Percentiles rank a stretch among this genome's conserved stretches.
Conservation (phyloP, 1,140 invertebrate species). For the Lutraria rhynchaena region DNA sequence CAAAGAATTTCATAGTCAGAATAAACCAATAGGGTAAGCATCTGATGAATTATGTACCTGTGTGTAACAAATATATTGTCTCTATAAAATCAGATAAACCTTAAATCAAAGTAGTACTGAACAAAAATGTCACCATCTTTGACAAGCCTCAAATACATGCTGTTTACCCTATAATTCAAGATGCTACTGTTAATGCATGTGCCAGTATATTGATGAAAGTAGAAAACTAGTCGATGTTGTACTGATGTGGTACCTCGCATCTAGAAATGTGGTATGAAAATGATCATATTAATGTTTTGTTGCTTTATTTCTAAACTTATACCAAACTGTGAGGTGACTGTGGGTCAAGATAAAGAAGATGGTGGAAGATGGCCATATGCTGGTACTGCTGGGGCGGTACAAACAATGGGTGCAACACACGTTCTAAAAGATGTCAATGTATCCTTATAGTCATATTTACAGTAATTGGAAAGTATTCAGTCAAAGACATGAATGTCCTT, state of each 20-base stretch:
- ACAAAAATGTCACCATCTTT: too few relatives aligned
- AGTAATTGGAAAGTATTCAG: too few relatives aligned
- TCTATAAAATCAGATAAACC: neutral
- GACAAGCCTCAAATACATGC: too few relatives aligned
- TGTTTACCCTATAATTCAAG: too few relatives aligned
- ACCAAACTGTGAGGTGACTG: constrained; percentile 84
- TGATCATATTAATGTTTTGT: too few relatives aligned
- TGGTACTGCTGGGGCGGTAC: constrained; percentile 83
- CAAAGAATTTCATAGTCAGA: constrained; percentile 84
- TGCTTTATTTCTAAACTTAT: constrained; percentile 85
- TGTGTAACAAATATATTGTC: neutral
- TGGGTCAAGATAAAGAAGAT: constrained; percentile 82
- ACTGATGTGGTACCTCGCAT: too few relatives aligned
- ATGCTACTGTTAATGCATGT: too few relatives aligned
- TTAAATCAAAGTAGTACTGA: too few relatives aligned
- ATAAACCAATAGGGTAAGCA: constrained; percentile 84
- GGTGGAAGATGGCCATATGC: constrained; percentile 85
- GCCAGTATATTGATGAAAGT: too few relatives aligned
- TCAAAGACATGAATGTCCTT: too few relatives aligned
- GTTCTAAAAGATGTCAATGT: constrained; percentile 81
- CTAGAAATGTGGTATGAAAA: too few relatives aligned
- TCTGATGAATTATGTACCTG: neutral
- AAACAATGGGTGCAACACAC: constrained; percentile 83
- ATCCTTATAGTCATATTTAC: constrained; percentile 80
- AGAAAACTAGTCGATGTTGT: too few relatives aligned